phyloP scores from a whole-genome alignment of 2,113 vertebrate genomes.

The Chaetura pelagica region DNA sequence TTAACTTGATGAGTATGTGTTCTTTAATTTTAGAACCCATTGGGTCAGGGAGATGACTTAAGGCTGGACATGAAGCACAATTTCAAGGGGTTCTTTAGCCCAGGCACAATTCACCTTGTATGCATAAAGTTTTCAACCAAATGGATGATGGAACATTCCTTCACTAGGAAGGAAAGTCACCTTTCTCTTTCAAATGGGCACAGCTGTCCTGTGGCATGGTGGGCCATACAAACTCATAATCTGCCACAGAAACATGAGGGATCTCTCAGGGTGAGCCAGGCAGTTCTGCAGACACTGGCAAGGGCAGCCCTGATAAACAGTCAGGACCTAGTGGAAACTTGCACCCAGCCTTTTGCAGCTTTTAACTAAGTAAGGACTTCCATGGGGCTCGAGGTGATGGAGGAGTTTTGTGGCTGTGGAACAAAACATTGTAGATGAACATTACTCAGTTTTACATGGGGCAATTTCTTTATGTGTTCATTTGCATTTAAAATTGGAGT shows the following conservation, averaged over 20 bases:
- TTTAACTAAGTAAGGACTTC: neutral
- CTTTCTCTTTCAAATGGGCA: neutral
- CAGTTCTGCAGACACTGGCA: neutral
- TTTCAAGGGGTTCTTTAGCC: neutral
- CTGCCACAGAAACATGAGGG: neutral
- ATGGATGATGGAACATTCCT: neutral
- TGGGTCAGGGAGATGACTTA: neutral
- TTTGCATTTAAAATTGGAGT: conserved; percentile 83
- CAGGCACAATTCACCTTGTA: neutral
- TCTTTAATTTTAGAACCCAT: neutral
- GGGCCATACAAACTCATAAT: neutral
- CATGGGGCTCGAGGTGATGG: neutral
- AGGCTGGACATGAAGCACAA: neutral
- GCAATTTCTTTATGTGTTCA: conserved; percentile 53
- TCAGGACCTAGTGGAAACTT: neutral
- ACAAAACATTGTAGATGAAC: neutral
- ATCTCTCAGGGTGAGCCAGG: neutral
- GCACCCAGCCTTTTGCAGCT: neutral
- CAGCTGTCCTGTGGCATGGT: neutral
- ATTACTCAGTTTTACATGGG: conserved; percentile 12
- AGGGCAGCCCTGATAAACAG: neutral
- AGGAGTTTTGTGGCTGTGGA: neutral
- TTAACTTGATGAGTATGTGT: neutral
- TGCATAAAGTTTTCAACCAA: neutral
- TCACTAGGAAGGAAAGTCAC: neutral